Base-by-base conservation (phyloP, 2,888 invertebrate genomes). In the Ligdia adustata region DNA sequence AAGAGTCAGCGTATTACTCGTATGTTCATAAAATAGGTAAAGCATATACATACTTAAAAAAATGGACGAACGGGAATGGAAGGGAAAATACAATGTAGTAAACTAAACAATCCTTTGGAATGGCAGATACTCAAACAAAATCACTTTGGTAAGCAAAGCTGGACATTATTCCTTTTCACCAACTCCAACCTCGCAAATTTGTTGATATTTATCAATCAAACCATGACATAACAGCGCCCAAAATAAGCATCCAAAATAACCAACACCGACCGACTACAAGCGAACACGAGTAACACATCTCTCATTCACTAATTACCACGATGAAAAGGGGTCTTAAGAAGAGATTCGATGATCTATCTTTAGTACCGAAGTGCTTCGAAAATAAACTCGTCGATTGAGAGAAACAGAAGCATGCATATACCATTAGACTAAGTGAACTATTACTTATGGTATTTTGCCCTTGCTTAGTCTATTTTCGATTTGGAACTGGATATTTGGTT, bases 321-420 rank as follows among this genome's bases (percentile, higher is more conserved):
- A 27, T 45, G 50, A 52, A 47, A 47, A 39, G 41, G 47, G 41
- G 46, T 38, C 42, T 46, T 45, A 46, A 27, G 44, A 32, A 37
- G 20, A 45, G 44, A 38, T 46, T 49, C 29, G 9, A 40, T 31
- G 37, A 37, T 44, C 50, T 51, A 54, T 54, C 27, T 54, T 40
- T 43, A 9, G 42, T 26, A 28, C 44, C 27, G 34, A 44, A 49
- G 37, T 47, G 40, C 28, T 41, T 38, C 38, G 33, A 42, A 28
- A 48, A 48, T 48, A 48, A 38, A 18, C 6, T 16, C 29, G 37
- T 22, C 33, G 48, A 48, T 41, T 31, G 32, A 48, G 29, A 41
- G 32, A 32, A 42, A 14, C 47, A 42, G 27, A 5, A 18, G 26
- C 37, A 38, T 14, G 42, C 13, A 18, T 22, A 16, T 33, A 40